Evolutionary conservation across 2,888 invertebrate species (phyloP), one percentile per base, ranked within the genome.

Genomic region (Drosophila formosana): DNA sequence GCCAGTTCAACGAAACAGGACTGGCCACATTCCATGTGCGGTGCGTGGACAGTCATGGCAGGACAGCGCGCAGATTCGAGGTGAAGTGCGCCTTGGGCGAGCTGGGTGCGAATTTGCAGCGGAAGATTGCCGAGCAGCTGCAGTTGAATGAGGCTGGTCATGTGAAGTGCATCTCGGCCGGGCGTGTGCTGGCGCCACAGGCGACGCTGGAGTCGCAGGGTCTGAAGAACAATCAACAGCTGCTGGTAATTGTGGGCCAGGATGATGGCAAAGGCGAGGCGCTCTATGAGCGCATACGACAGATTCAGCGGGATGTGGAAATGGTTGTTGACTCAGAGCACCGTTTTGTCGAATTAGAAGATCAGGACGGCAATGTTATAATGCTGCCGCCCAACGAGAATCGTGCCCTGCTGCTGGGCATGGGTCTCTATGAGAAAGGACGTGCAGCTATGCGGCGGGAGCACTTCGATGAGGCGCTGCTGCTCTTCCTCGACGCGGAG

Each of bases 341-440:
- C n/a, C 81, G 88, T 30, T 77, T 90, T 4, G 82, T 92, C 50
- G 90, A 91, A 95, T 90, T 96, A 58, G 95, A 97, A 90, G 96
- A 97, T 91, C 97, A 97, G 83, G 94, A 95, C 7, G 97, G 97
- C 0, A 95, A 95, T 90, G 91, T 95, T 0, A 93, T 97, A 9
- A 94, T 95, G 50, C 92, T 97, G 43, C 97, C 97, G 0, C 92
- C 93, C 0, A 93, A 93, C 0, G 97, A 97, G 90, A 94, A 94
- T 63, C 94, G 95, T 82, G 94, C 96, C 0, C 91, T 97, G 0
- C 93, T 96, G 69, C 94, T 96, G 67, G 97, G 96, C 0, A 94
- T 97, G 93, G 95, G 96, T 3, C 93, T 96, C 46, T 96, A 96
- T 91, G 96, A 96, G 91, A 96, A 96, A 66, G 97, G 96, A 0